phyloP scores from a whole-genome alignment of 2,113 vertebrate species.

The Corythaixoides concolor region DNA sequence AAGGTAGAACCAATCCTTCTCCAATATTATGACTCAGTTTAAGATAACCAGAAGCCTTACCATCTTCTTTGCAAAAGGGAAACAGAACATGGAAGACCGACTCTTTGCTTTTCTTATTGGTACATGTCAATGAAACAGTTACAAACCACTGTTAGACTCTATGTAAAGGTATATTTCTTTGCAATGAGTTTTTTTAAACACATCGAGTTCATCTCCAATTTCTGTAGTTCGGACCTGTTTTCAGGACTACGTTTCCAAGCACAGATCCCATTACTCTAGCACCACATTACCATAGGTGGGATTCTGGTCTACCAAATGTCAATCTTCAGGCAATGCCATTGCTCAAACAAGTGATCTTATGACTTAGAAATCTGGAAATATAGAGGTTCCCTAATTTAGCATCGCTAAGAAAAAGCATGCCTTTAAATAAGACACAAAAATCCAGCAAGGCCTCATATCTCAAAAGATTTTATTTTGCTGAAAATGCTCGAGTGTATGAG shows the following conservation, averaged over 20 bases:
- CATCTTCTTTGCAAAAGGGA: background rate
- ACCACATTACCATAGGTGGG: background rate
- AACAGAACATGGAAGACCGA: background rate
- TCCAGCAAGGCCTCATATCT: background rate
- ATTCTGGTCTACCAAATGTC: background rate
- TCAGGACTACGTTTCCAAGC: background rate
- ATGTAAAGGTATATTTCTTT: background rate
- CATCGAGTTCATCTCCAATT: background rate
- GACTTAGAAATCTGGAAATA: background rate
- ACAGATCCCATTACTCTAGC: background rate
- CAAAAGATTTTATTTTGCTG: background rate
- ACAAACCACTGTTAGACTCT: background rate
- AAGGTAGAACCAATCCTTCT: background rate
- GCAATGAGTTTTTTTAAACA: background rate
- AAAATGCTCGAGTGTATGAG: background rate
- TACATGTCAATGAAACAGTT: accelerated
- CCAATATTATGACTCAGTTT: background rate
- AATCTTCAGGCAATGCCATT: background rate
- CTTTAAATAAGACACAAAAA: background rate
- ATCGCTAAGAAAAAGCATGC: background rate
- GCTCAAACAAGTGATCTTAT: background rate
- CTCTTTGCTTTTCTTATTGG: background rate
- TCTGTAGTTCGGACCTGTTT: background rate
- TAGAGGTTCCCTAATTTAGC: background rate
- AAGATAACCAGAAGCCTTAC: background rate